Evolutionary conservation across 2,888 invertebrate species (phyloP).

Genomic region (Lycocerus yunnanus): DNA sequence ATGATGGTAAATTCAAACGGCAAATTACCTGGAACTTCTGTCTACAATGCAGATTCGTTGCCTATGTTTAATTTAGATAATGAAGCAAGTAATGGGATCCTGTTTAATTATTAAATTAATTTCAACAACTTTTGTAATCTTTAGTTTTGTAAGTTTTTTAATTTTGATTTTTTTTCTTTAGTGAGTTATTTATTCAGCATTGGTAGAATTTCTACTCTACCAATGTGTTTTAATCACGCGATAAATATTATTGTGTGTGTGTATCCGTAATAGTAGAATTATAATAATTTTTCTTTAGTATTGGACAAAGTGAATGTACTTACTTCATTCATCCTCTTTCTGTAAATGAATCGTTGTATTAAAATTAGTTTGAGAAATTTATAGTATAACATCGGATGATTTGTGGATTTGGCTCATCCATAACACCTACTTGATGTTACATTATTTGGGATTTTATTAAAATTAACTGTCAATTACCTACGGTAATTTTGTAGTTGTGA

Average conservation of each 20-base stretch:
- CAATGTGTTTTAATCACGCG: not conserved
- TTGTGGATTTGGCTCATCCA: not conserved
- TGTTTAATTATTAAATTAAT: slow-evolving; percentile 23
- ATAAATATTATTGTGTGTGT: not conserved
- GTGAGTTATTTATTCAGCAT: not conserved
- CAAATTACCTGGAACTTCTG: slow-evolving; percentile 29
- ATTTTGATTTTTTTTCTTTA: slow-evolving; percentile 1
- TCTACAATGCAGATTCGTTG: slow-evolving; percentile 39
- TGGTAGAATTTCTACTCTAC: not conserved
- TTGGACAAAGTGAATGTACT: not conserved
- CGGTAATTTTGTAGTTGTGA: not conserved
- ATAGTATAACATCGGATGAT: not conserved
- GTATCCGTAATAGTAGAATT: not conserved
- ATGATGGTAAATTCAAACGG: slow-evolving; percentile 40
- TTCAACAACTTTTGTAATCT: slow-evolving; percentile 2
- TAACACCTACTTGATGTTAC: not conserved
- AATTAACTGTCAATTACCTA: not conserved
- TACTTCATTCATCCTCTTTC: not conserved
- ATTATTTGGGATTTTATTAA: not conserved
- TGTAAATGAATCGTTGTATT: not conserved
- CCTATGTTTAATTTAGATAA: slow-evolving; percentile 50
- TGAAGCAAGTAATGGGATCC: slow-evolving; percentile 40
- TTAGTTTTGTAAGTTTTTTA: not conserved
- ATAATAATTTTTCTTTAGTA: not conserved
- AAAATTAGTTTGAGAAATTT: not conserved